Conservation (phyloP, 37 sponge, comb jelly and placozoan genomes). For the Corticium candelabrum region DNA sequence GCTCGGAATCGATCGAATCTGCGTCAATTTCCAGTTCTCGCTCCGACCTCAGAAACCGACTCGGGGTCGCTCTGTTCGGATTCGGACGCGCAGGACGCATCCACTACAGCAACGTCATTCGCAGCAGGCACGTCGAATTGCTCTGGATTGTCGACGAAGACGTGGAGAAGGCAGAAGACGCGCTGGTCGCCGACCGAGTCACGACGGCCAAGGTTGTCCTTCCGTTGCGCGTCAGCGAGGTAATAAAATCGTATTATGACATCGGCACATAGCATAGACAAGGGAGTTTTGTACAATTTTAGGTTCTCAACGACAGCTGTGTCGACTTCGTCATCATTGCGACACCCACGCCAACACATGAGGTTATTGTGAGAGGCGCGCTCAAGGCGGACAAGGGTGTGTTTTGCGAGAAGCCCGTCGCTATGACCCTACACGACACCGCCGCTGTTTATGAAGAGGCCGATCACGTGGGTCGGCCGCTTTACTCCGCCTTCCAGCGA, state of each 20-base stretch:
- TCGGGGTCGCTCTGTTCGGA: constrained; percentile 50
- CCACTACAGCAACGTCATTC: constrained; percentile 30
- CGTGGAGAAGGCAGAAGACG: background rate
- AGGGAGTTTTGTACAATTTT: too few species aligned
- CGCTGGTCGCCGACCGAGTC: background rate
- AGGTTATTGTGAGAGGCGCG: constrained; percentile 35
- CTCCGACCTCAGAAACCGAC: too few species aligned
- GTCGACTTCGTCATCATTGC: constrained; percentile 45
- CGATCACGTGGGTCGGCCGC: constrained; percentile 12
- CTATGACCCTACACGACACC: constrained; percentile 16
- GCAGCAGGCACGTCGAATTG: constrained; percentile 21
- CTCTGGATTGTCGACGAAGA: constrained; percentile 49
- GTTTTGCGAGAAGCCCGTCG: constrained; percentile 80
- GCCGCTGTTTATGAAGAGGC: constrained; percentile 32
- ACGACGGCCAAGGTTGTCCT: background rate
- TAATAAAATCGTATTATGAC: too few species aligned
- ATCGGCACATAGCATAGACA: too few species aligned
- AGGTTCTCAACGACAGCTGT: constrained; percentile 40
- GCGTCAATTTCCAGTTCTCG: too few species aligned
- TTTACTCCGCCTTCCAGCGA: constrained; percentile 77
- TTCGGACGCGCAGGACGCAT: constrained; percentile 60
- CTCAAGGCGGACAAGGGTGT: constrained; percentile 54
- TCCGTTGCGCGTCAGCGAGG: background rate
- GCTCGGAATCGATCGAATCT: too few species aligned
- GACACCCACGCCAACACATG: constrained; percentile 60